Evolutionary conservation across 1,140 invertebrate species (phyloP).

Genomic region (Drosophila navojoa): DNA sequence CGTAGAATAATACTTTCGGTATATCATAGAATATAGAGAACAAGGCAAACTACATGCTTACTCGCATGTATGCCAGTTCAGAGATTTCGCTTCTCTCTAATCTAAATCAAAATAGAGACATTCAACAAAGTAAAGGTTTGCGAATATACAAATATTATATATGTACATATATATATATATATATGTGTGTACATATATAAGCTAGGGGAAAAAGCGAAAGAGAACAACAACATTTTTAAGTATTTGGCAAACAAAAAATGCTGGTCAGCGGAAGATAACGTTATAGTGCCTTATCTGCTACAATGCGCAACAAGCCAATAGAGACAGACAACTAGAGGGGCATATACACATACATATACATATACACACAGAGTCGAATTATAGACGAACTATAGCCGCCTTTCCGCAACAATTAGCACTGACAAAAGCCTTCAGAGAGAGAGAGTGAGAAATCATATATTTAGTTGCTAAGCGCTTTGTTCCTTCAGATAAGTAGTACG

Average conservation of each 20-base stretch:
- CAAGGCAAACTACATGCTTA: constrained; percentile 10
- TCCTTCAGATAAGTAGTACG: background rate
- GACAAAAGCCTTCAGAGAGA: constrained; percentile 5
- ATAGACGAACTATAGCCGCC: background rate
- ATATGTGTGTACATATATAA: background rate
- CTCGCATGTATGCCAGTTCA: constrained; percentile 23
- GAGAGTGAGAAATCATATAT: background rate
- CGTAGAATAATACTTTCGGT: too few species aligned
- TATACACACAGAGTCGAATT: too few species aligned
- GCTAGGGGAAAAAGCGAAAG: constrained; percentile 34
- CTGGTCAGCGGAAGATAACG: constrained; percentile 50
- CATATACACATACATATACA: background rate
- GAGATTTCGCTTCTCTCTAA: constrained; percentile 39
- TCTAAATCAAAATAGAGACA: constrained; percentile 50
- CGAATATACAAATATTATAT: constrained; percentile 39
- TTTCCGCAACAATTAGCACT: constrained; percentile 4
- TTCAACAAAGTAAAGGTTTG: constrained; percentile 47
- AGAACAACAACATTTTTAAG: constrained; percentile 44
- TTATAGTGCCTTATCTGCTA: constrained; percentile 66
- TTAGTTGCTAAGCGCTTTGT: background rate
- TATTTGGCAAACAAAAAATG: constrained; percentile 69
- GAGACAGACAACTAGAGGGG: constrained; percentile 39
- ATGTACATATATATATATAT: background rate
- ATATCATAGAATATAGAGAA: background rate
- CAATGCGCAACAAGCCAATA: constrained; percentile 52